These are phyloP conservation scores for Ormyrus nitidulus DNA, from an alignment of 2,888 invertebrate species.

Conservation along the genomic window DNA sequence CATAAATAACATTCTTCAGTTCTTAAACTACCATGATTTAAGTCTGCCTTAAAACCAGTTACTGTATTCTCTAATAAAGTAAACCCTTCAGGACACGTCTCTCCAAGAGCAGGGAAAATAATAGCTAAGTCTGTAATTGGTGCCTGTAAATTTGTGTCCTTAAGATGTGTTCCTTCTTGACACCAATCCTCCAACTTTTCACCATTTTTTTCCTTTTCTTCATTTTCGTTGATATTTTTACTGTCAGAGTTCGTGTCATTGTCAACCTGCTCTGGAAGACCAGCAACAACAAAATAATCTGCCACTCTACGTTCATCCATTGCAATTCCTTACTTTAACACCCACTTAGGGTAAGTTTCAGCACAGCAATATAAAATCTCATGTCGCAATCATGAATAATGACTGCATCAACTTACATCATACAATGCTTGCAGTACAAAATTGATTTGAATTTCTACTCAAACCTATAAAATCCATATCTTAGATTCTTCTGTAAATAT, in stretches of 20 bases:
- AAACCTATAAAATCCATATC: constrained; percentile 44
- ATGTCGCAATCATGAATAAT: constrained; percentile 52
- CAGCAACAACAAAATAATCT: constrained; percentile 99
- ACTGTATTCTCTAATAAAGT: constrained; percentile 87
- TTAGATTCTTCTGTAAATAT: constrained; percentile 42
- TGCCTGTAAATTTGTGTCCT: constrained; percentile 88
- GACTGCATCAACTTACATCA: constrained; percentile 50
- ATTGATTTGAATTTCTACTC: constrained; percentile 18
- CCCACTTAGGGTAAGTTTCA: constrained; percentile 52
- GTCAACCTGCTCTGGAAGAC: constrained; percentile 81
- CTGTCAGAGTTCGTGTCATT: constrained; percentile 55
- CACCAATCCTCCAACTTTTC: constrained; percentile 72
- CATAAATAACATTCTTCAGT: constrained; percentile 96
- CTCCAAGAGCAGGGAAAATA: constrained; percentile 92
- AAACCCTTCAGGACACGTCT: constrained; percentile 88
- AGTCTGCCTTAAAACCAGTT: constrained; percentile 91
- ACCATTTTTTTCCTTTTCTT: constrained; percentile 87
- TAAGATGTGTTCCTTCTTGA: constrained; percentile 82
- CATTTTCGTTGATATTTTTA: constrained; percentile 85
- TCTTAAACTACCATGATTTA: constrained; percentile 97
- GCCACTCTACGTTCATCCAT: constrained; percentile 94
- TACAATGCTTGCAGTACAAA: constrained; percentile 21
- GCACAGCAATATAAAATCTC: constrained; percentile 49
- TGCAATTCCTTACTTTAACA: constrained; percentile 38
- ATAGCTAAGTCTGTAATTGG: constrained; percentile 98